Conservation (phyloP, 1,140 invertebrate species). For the Liolophura sinensis region DNA sequence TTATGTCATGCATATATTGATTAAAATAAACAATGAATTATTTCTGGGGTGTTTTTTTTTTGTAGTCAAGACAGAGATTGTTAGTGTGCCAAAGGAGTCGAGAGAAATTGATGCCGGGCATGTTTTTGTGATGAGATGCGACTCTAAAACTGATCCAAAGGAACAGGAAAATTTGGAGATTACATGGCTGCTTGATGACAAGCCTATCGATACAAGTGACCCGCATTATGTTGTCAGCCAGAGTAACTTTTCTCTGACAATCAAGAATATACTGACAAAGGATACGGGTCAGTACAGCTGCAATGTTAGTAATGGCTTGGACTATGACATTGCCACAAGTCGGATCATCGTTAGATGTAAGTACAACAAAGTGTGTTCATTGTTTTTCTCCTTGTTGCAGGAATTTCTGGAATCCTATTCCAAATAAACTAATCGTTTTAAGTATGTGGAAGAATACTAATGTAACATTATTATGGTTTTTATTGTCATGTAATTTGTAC, state of each 20-base stretch:
- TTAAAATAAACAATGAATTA: not conserved
- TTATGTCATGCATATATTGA: not conserved
- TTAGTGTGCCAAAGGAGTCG: constrained; percentile 5
- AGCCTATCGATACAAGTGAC: constrained; percentile 11
- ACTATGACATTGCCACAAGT: constrained; percentile 26
- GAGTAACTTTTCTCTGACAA: constrained; percentile 15
- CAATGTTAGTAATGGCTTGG: constrained; percentile 35
- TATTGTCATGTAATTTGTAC: not conserved
- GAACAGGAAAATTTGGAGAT: constrained; percentile 25
- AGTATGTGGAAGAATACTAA: not conserved
- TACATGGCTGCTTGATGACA: constrained; percentile 27
- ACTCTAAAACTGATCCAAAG: constrained; percentile 27
- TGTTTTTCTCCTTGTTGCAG: not conserved
- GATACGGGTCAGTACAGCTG: constrained; percentile 41
- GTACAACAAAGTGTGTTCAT: not conserved
- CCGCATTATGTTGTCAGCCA: constrained; percentile 9
- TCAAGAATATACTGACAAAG: constrained; percentile 24
- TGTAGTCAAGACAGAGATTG: constrained; percentile 33
- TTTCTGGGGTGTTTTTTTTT: constrained; percentile 6
- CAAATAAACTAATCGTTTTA: not conserved
- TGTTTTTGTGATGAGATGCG: constrained; percentile 21
- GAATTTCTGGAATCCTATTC: not conserved
- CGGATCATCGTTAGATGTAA: constrained; percentile 34
- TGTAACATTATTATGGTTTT: not conserved
- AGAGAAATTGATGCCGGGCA: constrained; percentile 16